Conservation (phyloP, 1,140 invertebrate species). For the Scaptomyza hsui region DNA sequence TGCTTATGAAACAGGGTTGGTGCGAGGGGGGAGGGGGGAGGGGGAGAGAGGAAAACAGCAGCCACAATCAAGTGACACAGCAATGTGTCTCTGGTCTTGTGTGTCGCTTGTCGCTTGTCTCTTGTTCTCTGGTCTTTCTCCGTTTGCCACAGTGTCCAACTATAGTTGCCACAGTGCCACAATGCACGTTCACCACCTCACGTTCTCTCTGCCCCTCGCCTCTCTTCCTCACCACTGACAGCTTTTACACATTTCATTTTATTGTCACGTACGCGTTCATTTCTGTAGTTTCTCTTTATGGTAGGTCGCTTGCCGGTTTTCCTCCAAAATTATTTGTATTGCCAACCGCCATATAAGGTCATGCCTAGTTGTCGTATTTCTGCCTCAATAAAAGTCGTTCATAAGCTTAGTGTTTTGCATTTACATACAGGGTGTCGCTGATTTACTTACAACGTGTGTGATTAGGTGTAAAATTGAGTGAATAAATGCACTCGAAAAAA, state of each 20-base stretch:
- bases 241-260: conserved; percentile 80
- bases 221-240: conserved; percentile 18
- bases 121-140: not conserved
- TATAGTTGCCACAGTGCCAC: conserved; percentile 13
- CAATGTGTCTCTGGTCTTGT: conserved; percentile 28
- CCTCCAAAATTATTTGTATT: conserved; percentile 58
- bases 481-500: no score
- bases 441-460: not conserved
- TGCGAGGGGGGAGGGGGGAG: not conserved
- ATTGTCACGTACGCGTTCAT: conserved; percentile 74
- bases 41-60: conserved; percentile 1
- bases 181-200: conserved; percentile 17
- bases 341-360: conserved; percentile 55
- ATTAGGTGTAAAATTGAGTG: not conserved
- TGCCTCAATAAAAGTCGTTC: conserved; percentile 8
- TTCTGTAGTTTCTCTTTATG: conserved; percentile 68
- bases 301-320: conserved; percentile 50
- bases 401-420: conserved; percentile 6
- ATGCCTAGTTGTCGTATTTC: conserved; percentile 23
- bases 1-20: conserved; percentile 9
- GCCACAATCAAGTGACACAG: conserved; percentile 44
- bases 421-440: conserved; percentile 38
- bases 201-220: not conserved
- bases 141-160: not conserved
- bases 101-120: not conserved